Evolutionary conservation across 2,888 invertebrate genomes (phyloP).

Genomic region (Cantharis nigra): DNA sequence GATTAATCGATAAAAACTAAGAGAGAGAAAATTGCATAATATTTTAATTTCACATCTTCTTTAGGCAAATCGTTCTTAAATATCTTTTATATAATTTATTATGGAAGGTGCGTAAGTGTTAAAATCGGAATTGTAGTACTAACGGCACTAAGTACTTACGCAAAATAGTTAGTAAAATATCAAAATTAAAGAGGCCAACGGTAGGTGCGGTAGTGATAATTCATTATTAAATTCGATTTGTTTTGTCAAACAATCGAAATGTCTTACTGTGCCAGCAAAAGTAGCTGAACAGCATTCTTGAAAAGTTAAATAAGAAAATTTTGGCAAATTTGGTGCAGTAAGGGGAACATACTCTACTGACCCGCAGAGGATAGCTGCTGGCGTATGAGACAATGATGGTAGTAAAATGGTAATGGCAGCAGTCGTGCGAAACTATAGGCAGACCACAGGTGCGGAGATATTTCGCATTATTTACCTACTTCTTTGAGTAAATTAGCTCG

Average conservation of each 20-base stretch:
- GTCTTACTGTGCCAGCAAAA: constrained; percentile 31
- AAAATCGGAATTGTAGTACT: background rate
- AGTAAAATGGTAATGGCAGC: constrained; percentile 32
- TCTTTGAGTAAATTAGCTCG: constrained; percentile 41
- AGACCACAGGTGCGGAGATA: constrained; percentile 43
- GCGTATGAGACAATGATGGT: constrained; percentile 30
- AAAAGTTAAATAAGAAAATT: constrained; percentile 38
- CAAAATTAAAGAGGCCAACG: constrained; percentile 10
- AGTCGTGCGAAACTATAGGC: constrained; percentile 33
- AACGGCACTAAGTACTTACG: background rate
- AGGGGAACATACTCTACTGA: constrained; percentile 36
- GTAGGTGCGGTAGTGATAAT: constrained; percentile 23
- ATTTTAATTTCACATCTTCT: background rate
- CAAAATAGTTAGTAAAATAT: constrained; percentile 9
- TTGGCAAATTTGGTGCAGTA: constrained; percentile 26
- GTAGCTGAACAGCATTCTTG: constrained; percentile 37
- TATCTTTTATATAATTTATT: no score
- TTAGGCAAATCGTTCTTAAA: no score
- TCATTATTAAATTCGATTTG: constrained; percentile 26
- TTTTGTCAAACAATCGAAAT: constrained; percentile 32
- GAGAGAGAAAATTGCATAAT: background rate
- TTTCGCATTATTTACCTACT: constrained; percentile 48
- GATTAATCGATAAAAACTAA: background rate
- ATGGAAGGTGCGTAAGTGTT: background rate
- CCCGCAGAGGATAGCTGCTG: constrained; percentile 32